These are phyloP conservation scores for Xestoiulus laeticollis DNA, from an alignment of 2,888 invertebrate species.

Conservation along the genomic window DNA sequence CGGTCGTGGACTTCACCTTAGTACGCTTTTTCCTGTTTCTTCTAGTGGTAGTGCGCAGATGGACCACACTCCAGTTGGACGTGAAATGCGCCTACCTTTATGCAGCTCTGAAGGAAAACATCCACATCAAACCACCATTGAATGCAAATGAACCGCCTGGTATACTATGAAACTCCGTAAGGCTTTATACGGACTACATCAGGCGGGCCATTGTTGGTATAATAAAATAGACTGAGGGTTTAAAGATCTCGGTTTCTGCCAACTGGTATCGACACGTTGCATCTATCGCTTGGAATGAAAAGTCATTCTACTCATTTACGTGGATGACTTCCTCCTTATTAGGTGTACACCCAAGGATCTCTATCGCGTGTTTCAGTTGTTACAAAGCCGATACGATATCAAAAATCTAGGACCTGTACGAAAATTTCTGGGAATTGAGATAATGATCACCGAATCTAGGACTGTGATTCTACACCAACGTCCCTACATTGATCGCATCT, in stretches of 20 bases:
- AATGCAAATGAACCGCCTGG: background rate
- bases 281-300: background rate
- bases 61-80: slow-evolving; percentile 16
- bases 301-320: background rate
- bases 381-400: background rate
- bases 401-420: background rate
- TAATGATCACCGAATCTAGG: background rate
- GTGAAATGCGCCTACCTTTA: background rate
- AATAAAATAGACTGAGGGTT: background rate
- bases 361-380: background rate
- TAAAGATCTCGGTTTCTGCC: background rate
- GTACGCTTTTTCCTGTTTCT: no score
- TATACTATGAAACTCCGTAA: background rate
- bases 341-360: background rate
- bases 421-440: background rate
- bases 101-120: background rate
- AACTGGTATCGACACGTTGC: background rate
- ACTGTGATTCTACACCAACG: background rate
- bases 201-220: background rate
- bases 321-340: background rate
- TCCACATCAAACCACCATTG: background rate
- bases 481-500: background rate
- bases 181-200: background rate
- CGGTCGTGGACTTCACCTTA: background rate
- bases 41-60: background rate